A percentile compares a stretch with the other conserved stretches of the same genome.
Evolutionary conservation across 2,888 invertebrate species (phyloP).

Genomic region (Terebella lapidaria): DNA sequence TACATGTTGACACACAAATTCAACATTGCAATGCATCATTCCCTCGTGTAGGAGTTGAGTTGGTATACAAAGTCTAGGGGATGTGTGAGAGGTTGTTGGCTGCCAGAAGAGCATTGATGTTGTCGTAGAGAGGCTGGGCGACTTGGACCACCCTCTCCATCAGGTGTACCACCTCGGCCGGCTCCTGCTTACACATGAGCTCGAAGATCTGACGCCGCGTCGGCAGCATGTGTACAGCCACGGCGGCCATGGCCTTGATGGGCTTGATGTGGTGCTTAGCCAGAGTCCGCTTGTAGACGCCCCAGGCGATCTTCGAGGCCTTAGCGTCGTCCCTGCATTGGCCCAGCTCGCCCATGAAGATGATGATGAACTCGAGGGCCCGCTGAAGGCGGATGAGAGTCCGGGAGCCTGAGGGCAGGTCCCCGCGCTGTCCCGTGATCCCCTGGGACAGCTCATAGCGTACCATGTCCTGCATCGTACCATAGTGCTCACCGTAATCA

Average conservation of each 20-base stretch:
- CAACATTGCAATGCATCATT: too few species aligned
- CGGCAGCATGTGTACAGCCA: constrained; percentile 86
- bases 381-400: constrained; percentile 84
- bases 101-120: constrained; percentile 31
- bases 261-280: constrained; percentile 82
- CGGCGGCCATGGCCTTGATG: constrained; percentile 62
- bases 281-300: constrained; percentile 77
- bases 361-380: constrained; percentile 84
- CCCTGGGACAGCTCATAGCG: constrained; percentile 67
- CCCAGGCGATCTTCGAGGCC: constrained; percentile 62
- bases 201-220: constrained; percentile 64
- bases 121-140: constrained; percentile 27
- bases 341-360: constrained; percentile 69
- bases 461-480: constrained; percentile 80
- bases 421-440: constrained; percentile 55
- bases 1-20: too few species aligned
- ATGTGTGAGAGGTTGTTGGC: constrained; percentile 27
- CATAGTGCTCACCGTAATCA: constrained; percentile 47
- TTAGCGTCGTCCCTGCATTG: constrained; percentile 46
- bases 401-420: constrained; percentile 71
- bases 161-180: constrained; percentile 3
- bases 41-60: too few species aligned
- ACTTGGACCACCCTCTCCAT: constrained; percentile 7
- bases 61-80: too few species aligned
- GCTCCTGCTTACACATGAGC: constrained; percentile 27